phyloP scores from a whole-genome alignment of 2,113 vertebrate genomes.

The Menidia beryllina region DNA sequence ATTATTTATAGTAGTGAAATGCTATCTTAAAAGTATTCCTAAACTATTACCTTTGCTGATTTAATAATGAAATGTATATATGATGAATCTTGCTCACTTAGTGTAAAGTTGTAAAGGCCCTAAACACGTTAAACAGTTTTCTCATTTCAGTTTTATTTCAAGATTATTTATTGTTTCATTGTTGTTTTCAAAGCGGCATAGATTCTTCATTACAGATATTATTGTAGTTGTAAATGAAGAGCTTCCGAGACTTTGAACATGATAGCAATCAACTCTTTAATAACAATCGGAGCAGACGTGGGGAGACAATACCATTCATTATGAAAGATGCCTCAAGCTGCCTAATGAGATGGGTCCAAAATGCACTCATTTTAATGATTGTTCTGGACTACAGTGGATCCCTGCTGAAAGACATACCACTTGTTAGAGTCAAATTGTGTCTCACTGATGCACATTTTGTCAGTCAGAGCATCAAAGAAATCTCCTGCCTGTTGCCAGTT shows the following conservation, averaged over 20 bases:
- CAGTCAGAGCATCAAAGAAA: too few species aligned
- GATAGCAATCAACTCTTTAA: conserved; percentile 13
- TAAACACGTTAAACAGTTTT: not conserved
- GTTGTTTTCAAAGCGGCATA: conserved; percentile 7
- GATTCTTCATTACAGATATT: not conserved
- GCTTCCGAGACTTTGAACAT: not conserved
- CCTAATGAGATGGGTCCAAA: conserved; percentile 10
- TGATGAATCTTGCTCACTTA: not conserved
- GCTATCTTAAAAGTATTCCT: not conserved
- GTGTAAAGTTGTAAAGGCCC: not conserved
- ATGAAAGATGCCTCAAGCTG: conserved; percentile 7
- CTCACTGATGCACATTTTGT: conserved; percentile 1
- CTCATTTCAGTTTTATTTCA: not conserved
- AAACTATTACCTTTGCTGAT: not conserved
- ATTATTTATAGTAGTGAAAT: conserved; percentile 2
- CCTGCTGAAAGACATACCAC: conserved; percentile 21
- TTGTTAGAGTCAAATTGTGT: conserved; percentile 14
- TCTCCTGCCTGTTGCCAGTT: conserved; percentile 13
- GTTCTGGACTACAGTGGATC: conserved; percentile 18
- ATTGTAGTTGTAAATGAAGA: not conserved
- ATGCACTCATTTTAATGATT: conserved; percentile 18
- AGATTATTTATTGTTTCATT: too few species aligned
- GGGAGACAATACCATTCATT: conserved; percentile 18
- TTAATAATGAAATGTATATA: not conserved
- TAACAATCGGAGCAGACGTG: conserved; percentile 13